Evolutionary conservation across 2,113 vertebrate species (phyloP), one percentile per base, ranked within the genome.

Genomic region (Collichthys lucidus): DNA sequence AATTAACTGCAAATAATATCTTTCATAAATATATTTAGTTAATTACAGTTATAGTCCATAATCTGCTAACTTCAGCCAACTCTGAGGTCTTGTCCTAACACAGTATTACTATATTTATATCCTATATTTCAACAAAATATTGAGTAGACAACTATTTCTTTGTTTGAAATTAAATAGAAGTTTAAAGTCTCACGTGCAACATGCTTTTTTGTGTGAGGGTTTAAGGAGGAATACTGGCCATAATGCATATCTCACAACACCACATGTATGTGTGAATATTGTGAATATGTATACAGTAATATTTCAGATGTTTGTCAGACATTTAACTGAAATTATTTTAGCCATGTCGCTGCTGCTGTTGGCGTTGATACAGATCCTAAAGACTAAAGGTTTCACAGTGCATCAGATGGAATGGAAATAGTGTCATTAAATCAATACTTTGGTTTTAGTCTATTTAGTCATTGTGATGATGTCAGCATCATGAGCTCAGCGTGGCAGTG

Each of bases 351-450:
- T 65, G 49, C 26, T 40, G 35, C 6, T 40, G 35, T 9, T 40
- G 35, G 8, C 14, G 16, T 40, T 29, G 40, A 24, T n/a, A 9
- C 40, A 29, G 15, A 24, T n/a, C 50, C 7, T 40, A n/a, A 42
- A 9, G 15, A 16, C 46, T 49, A 16, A 59, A 55, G 42, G 20
- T 14, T 62, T 57, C 50, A 65, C 42, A 78, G 56, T 29, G 15
- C 17, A 68, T n/a, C 12, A 64, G 55, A 59, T 35, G 4, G 11
- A 87, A 61, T 20, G 35, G 17, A 68, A 67, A 70, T 1, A 66
- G 12, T 5, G 52, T 49, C 50, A 57, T 40, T 40, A 2, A 80
- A 72, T 71, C 76, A 84, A 74, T 46, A 55, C 77, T 86, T 85
- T 61, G 64, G 70, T 77, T 82, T 74, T 8, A 67, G 72, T 53